Evolutionary conservation across 2,113 vertebrate species (phyloP), one percentile per base, ranked within the genome.

Genomic region (Hylia prasina): DNA sequence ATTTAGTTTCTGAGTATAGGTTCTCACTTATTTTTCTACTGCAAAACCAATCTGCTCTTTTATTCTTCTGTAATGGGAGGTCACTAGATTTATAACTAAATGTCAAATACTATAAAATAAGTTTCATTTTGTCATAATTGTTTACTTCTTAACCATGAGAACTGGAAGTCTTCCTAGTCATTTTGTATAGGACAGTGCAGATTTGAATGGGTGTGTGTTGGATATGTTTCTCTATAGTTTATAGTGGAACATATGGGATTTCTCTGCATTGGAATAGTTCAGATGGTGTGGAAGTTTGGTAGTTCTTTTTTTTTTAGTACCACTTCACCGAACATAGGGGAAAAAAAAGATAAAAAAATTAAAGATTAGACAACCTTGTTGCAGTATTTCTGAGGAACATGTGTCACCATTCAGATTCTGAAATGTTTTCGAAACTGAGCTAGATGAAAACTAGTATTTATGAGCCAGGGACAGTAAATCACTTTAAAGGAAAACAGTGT

Each of bases 361-460:
- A 40, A 58, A 53, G 15, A 31, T 72, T 19, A 73, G 39, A 47
- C 15, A 58, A 19, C 30, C 25, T 61, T 66, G 5, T 53, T 73
- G 37, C 0, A 0, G 1, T 70, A 45, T 51, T 60, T 47, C 4
- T 27, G 39, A 25, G 15, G 20, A 53, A 33, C 7, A 1, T 23
- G 14, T 78, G 31, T 90, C 27, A 24, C 19, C 9, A 18, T 57
- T 86, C 20, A n/a, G 21, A 77, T 77, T 81, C 16, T 45, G 72
- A 81, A 87, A 39, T 58, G 6, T 66, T 63, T 90, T 81, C 15
- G 22, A 42, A 27, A 53, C 25, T 65, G 47, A 73, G 21, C 8
- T 69, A 37, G 50, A 8, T 72, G 21, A 68, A 64, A 90, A 60
- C 5, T 44, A 20, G 17, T 64, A 27, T 69, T 83, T 53, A 8